phyloP scores from a whole-genome alignment of 2,113 vertebrate species.

The Girardinichthys multiradiatus region DNA sequence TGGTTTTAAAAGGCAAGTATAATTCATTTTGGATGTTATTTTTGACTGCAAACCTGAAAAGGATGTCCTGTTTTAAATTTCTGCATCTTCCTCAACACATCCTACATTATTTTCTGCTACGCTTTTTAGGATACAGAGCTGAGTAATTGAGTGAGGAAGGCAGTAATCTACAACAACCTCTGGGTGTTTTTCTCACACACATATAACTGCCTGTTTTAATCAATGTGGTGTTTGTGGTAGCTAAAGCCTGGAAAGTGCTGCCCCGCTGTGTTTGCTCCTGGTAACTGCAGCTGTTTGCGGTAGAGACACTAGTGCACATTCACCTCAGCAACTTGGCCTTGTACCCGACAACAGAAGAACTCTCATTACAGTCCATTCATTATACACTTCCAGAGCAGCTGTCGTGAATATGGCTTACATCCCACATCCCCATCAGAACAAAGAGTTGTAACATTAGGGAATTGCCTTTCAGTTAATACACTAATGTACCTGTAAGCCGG shows the following conservation, averaged over 20 bases:
- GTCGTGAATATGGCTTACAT: constrained; percentile 25
- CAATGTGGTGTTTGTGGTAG: constrained; percentile 21
- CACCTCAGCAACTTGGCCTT: constrained; percentile 12
- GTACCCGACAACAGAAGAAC: not conserved
- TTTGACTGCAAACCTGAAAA: not conserved
- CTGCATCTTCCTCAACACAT: not conserved
- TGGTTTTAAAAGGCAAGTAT: not conserved
- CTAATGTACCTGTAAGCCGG: constrained; percentile 72
- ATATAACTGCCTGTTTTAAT: constrained; percentile 60
- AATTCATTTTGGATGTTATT: not conserved
- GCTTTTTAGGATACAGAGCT: constrained; percentile 7
- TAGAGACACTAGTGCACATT: constrained; percentile 8
- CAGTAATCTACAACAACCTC: constrained; percentile 49
- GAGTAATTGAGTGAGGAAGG: constrained; percentile 1
- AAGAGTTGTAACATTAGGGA: constrained; percentile 51
- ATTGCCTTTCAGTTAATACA: constrained; percentile 63
- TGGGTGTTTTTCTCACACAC: constrained; percentile 49
- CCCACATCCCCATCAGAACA: constrained; percentile 8
- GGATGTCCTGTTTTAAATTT: not conserved
- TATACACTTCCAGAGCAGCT: constrained; percentile 23
- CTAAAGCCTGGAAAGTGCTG: constrained; percentile 65
- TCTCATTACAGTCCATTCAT: constrained; percentile 13
- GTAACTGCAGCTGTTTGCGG: constrained; percentile 39
- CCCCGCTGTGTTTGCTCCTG: constrained; percentile 63
- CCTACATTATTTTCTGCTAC: constrained; percentile 10